Percentiles rank a stretch among this genome's conserved stretches.
Conservation (phyloP, 2,888 invertebrate genomes). For the Scaptomyza flava region DNA sequence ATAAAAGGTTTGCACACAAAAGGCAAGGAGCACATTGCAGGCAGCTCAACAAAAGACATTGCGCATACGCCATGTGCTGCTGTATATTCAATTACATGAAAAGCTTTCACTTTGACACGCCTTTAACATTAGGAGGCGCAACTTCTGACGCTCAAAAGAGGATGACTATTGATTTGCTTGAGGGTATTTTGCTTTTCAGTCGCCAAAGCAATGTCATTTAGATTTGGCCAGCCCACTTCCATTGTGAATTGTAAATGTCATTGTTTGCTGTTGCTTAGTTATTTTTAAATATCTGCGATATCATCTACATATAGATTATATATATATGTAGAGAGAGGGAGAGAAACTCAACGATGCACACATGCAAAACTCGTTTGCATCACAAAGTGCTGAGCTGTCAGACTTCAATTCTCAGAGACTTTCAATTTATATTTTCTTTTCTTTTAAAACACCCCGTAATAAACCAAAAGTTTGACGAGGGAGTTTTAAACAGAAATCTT, state of each 20-base stretch:
- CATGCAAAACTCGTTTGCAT: constrained; percentile 43
- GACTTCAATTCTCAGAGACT: constrained; percentile 15
- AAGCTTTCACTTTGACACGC: constrained; percentile 47
- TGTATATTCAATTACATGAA: constrained; percentile 67
- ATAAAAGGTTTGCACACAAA: constrained; percentile 38
- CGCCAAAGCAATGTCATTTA: constrained; percentile 62
- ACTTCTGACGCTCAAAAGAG: constrained; percentile 36
- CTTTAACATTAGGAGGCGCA: constrained; percentile 38
- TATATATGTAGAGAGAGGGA: background rate
- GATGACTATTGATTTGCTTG: constrained; percentile 35
- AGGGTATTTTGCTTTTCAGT: constrained; percentile 14
- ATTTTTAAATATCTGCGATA: constrained; percentile 23
- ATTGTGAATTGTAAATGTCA: constrained; percentile 51
- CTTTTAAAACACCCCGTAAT: constrained; percentile 2
- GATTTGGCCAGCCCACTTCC: constrained; percentile 28
- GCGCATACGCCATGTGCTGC: constrained; percentile 49
- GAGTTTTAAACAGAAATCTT: background rate
- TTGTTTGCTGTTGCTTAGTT: constrained; percentile 2
- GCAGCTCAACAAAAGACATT: constrained; percentile 12
- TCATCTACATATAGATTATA: constrained; percentile 36
- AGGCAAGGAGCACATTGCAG: constrained; percentile 3
- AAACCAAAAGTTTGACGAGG: background rate
- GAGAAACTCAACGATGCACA: background rate
- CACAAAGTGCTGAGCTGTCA: constrained; percentile 70
- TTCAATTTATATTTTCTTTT: constrained; percentile 10